Base-by-base conservation (phyloP, 2,888 invertebrate species). In the Drosophila rubida region DNA sequence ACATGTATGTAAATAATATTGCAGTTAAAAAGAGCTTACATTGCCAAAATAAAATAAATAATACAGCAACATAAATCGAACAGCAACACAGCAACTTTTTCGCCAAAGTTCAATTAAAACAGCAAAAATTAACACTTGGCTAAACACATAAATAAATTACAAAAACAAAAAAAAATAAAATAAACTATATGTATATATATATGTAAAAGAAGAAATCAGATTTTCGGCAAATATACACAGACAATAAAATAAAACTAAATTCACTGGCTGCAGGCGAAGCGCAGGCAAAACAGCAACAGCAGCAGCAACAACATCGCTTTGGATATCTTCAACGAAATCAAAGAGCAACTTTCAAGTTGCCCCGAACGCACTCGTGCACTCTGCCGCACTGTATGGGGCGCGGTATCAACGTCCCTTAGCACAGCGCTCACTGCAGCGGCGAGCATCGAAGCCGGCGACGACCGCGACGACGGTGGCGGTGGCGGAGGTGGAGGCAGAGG, bases 341-440 rank as follows among this genome's bases (percentile, higher is more conserved):
- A 89, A 88, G 91, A 90, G 91, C 91, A 92, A 92, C 91, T 92
- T 69, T 89, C 90, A 85, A 91, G 91, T 92, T 91, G 91, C 91
- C 91, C 91, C 71, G 90, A 91, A 82, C 91, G 90, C 79, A 88
- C 90, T 62, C 83, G 88, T 53, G 79, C 84, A 68, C 84, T 91
- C 71, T 91, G 90, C 73, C 90, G 90, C 76, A 87, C 90, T 90
- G 90, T 90, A 84, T 90, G 90, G 90, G 90, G 90, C 73, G 89
- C 89, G 60, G 89, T 90, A 41, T 87, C 89, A 55, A 72, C 78
- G 61, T 87, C 90, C 78, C 82, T 90, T 77, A 89, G 87, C 84
- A 87, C 87, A 85, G 87, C 89, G 81, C 87, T 90, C 57, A 79
- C 82, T 54, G 86, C 76, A 68, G 78, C 76, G 67, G 78, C 81